These are phyloP conservation scores for Ectobius pallidus DNA, from an alignment of 2,888 invertebrate genomes.

Conservation along the genomic window DNA sequence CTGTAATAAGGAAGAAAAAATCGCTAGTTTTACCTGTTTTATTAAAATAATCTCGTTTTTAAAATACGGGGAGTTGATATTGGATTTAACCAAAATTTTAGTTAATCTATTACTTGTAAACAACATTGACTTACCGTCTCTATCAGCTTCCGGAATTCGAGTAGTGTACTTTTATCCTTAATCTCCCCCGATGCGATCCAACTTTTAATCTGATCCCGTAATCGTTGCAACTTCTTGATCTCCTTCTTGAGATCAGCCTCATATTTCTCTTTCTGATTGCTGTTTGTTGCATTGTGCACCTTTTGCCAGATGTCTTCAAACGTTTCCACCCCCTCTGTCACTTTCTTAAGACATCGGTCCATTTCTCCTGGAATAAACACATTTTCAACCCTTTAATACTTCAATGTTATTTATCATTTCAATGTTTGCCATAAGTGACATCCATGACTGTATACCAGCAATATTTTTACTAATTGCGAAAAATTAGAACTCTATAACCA, in stretches of 20 bases:
- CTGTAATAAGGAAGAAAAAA: no score
- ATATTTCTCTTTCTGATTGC: slow-evolving; percentile 99
- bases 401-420: no score
- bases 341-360: slow-evolving; percentile 99
- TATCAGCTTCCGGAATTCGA: slow-evolving; percentile 97
- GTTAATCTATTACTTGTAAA: no score
- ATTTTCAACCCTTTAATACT: no score
- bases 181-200: slow-evolving; percentile 99
- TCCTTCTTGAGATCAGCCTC: slow-evolving; percentile 99
- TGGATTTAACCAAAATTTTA: no score
- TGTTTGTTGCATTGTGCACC: slow-evolving; percentile 98
- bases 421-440: no score
- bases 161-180: slow-evolving; percentile 98
- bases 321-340: slow-evolving; percentile 97
- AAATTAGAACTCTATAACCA: no score
- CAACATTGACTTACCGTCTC: slow-evolving; percentile 81
- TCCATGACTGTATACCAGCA: no score
- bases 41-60: no score
- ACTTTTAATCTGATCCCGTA: slow-evolving; percentile 99
- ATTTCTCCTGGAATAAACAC: slow-evolving; percentile 87
- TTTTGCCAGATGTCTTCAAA: slow-evolving; percentile 99
- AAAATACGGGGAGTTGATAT: no score
- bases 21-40: no score
- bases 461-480: no score
- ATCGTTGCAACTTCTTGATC: slow-evolving; percentile 99